Evolutionary conservation across 2,888 invertebrate species (phyloP), one percentile per base, ranked within the genome.

Genomic region (Subacronicta megacephala): DNA sequence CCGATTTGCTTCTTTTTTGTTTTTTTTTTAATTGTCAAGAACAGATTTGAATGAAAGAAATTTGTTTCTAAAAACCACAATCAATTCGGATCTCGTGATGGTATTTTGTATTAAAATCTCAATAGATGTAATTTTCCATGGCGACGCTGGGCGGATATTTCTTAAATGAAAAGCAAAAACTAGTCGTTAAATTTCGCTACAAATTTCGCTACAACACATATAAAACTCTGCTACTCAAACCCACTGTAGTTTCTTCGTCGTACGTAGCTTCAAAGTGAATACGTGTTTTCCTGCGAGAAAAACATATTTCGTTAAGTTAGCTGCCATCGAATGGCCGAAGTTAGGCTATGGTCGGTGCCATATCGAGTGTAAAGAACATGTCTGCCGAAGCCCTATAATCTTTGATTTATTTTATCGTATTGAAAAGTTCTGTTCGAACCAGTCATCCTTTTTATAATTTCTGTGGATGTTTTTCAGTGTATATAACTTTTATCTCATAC

Each of bases 401-500:
- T 56, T 31, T 72, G 69, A 72, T 73, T 69, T 72, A 72, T 72
- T 72, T 68, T 54, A 69, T 56, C 26, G 56, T 29, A 53, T 70
- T 62, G 70, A 45, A 62, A 62, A 73, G 42, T 61, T 72, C 23
- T 37, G 15, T 35, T 46, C n/a, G 10, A 47, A 41, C 33, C 10
- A 33, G 15, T n/a, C 43, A 40, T 43, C 18, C 13, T 10, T 26
- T 35, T 38, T 18, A 17, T 47, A 38, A 16, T 29, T 29, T 16
- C 16, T 33, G 26, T 0, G 26, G 10, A 2, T 26, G 7, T 7
- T 23, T 9, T 23, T 23, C 1, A 1, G 7, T 20, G 20, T 20
- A 7, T 1, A 4, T 20, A 20, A 20, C 6, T 4, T 20, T 20
- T 6, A 6, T 20, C 20, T 20, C 20, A 20, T 20, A 1, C 3